Conservation (phyloP, 2,797 vertebrate genomes). For the Linurgus olivaceus region DNA sequence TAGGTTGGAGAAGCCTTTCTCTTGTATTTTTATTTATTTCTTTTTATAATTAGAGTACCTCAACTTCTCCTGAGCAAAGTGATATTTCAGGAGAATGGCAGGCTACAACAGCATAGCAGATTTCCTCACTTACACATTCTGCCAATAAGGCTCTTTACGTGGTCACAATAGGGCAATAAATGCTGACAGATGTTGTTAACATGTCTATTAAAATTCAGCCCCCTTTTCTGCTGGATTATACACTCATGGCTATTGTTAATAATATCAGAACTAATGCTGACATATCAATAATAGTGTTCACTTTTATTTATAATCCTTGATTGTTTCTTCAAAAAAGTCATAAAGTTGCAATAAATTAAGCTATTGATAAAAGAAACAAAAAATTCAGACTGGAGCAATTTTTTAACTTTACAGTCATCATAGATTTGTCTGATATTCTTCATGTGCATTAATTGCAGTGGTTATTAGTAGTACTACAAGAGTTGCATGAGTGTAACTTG, state of each 20-base stretch:
- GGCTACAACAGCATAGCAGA: not conserved
- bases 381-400: not conserved
- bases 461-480: not conserved
- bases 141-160: slow-evolving; percentile 39
- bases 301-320: slow-evolving; percentile 11
- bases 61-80: not conserved
- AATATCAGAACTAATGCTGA: slow-evolving; percentile 22
- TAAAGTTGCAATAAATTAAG: not conserved
- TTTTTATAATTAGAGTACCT: not conserved
- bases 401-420: not conserved
- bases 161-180: slow-evolving; percentile 40
- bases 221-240: slow-evolving; percentile 13
- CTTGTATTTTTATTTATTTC: not conserved
- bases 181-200: slow-evolving; percentile 62
- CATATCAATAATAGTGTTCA: not conserved
- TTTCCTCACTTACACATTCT: slow-evolving; percentile 30
- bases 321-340: not conserved
- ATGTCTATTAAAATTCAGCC: slow-evolving; percentile 57
- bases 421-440: not conserved
- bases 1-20: not conserved
- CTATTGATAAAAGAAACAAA: not conserved
- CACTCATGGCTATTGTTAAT: slow-evolving; percentile 8
- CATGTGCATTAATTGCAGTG: not conserved
- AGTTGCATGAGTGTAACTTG: not conserved
- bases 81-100: slow-evolving; percentile 3